Percentiles rank a stretch among this genome's conserved stretches.
These are phyloP conservation scores for Folsomia candida DNA, from an alignment of 2,888 invertebrate genomes.

Conservation along the genomic window DNA sequence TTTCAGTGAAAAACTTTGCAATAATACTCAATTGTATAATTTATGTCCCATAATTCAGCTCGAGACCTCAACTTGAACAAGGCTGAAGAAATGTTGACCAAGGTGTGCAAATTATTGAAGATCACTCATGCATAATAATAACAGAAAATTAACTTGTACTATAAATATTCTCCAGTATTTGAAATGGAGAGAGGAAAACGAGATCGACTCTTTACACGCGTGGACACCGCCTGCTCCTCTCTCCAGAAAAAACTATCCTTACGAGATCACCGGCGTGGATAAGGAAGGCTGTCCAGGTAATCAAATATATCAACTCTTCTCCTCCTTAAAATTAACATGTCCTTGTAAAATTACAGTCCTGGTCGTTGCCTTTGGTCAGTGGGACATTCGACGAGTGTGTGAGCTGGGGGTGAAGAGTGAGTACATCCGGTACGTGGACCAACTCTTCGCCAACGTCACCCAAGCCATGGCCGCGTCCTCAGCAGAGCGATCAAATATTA, in stretches of 20 bases:
- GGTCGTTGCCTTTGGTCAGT: conserved; percentile 35
- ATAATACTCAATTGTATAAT: background rate
- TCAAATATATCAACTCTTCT: background rate
- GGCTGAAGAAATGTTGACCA: conserved; percentile 47
- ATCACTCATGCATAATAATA: too few relatives aligned
- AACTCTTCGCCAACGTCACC: conserved; percentile 29
- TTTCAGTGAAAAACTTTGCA: background rate
- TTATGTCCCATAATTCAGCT: too few relatives aligned
- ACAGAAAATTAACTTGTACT: background rate
- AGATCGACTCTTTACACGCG: conserved; percentile 39
- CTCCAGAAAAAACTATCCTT: conserved; percentile 36
- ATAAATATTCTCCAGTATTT: conserved; percentile 30
- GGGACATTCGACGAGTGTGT: conserved; percentile 38
- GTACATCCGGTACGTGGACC: conserved; percentile 43
- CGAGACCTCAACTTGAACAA: conserved; percentile 40
- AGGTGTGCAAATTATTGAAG: conserved; percentile 27
- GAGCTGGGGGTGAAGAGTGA: conserved; percentile 37
- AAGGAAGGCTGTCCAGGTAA: conserved; percentile 44
- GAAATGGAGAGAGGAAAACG: conserved; percentile 36
- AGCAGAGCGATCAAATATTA: conserved; percentile 16
- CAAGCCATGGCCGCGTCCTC: conserved; percentile 29
- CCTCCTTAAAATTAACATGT: background rate
- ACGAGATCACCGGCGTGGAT: conserved; percentile 41
- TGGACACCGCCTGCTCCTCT: conserved; percentile 38
- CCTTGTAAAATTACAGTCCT: conserved; percentile 25